Conservation (phyloP, 2,888 invertebrate species). For the Dromius quadrimaculatus region DNA sequence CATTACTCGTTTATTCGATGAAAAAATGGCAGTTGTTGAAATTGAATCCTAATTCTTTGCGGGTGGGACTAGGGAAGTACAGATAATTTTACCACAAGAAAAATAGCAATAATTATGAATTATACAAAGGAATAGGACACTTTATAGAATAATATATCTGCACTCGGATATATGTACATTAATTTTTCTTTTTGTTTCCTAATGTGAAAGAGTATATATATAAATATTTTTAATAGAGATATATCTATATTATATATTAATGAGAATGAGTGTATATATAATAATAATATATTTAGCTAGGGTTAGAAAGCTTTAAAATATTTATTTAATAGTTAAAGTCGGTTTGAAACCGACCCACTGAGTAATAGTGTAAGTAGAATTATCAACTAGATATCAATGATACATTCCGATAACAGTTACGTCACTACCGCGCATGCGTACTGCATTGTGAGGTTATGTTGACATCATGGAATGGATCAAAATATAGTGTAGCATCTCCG, state of each 20-base stretch:
- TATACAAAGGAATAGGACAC: slow-evolving; percentile 60
- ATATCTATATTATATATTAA: slow-evolving; percentile 67
- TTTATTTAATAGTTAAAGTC: slow-evolving; percentile 63
- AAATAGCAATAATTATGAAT: slow-evolving; percentile 64
- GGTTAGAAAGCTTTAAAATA: slow-evolving; percentile 51
- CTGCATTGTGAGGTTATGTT: slow-evolving; percentile 9
- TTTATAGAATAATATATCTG: slow-evolving; percentile 61
- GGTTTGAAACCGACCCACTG: slow-evolving; percentile 58
- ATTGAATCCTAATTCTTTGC: too few relatives aligned
- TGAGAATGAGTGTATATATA: slow-evolving; percentile 65
- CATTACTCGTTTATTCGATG: too few relatives aligned
- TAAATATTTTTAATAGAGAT: slow-evolving; percentile 69
- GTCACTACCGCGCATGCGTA: slow-evolving; percentile 5
- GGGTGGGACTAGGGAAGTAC: too few relatives aligned
- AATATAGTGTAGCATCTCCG: slow-evolving; percentile 49
- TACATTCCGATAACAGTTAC: slow-evolving; percentile 14
- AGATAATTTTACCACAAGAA: slow-evolving; percentile 61
- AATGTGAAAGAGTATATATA: slow-evolving; percentile 74
- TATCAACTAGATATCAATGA: slow-evolving; percentile 29
- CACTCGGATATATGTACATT: slow-evolving; percentile 58
- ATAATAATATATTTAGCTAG: slow-evolving; percentile 51
- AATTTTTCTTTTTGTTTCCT: slow-evolving; percentile 66
- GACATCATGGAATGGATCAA: slow-evolving; percentile 15
- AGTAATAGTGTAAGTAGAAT: slow-evolving; percentile 28
- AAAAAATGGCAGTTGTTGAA: too few relatives aligned